These are phyloP conservation scores for Caenorhabditis briggsae DNA, from an alignment of 1,140 invertebrate species.

Conservation along the genomic window DNA sequence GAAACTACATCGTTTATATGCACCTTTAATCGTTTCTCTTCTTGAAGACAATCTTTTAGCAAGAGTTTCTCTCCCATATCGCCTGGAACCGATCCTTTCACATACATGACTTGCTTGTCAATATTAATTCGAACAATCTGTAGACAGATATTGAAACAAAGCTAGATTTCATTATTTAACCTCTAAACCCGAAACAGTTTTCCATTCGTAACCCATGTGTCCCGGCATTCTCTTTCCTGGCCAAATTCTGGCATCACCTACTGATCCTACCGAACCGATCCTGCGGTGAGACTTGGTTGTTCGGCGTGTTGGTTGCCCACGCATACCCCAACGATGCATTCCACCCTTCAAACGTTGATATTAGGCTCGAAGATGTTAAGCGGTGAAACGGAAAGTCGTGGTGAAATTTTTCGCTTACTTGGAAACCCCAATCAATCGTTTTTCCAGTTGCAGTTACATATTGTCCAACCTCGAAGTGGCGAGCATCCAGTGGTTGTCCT, in stretches of 20 bases:
- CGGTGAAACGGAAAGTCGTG: background rate
- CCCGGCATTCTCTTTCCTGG: conserved; percentile 96
- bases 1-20: background rate
- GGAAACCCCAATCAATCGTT: conserved; percentile 96
- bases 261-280: conserved; percentile 87
- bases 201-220: conserved; percentile 89
- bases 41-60: conserved; percentile 72
- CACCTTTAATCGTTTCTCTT: conserved; percentile 49
- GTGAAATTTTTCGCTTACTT: conserved; percentile 82
- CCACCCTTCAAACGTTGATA: conserved; percentile 80
- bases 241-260: conserved; percentile 87
- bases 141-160: background rate
- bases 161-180: conserved; percentile 14
- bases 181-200: conserved; percentile 83
- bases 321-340: conserved; percentile 94
- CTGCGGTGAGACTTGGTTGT: conserved; percentile 94
- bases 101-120: conserved; percentile 76
- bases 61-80: conserved; percentile 71
- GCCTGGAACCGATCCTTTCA: conserved; percentile 73
- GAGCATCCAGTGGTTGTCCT: conserved; percentile 87
- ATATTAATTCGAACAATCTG: conserved; percentile 74
- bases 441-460: conserved; percentile 89
- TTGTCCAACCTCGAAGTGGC: conserved; percentile 92
- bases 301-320: conserved; percentile 90
- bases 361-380: too few relatives aligned